phyloP scores from a whole-genome alignment of 2,113 vertebrate genomes.

The Myiopsitta monachus region DNA sequence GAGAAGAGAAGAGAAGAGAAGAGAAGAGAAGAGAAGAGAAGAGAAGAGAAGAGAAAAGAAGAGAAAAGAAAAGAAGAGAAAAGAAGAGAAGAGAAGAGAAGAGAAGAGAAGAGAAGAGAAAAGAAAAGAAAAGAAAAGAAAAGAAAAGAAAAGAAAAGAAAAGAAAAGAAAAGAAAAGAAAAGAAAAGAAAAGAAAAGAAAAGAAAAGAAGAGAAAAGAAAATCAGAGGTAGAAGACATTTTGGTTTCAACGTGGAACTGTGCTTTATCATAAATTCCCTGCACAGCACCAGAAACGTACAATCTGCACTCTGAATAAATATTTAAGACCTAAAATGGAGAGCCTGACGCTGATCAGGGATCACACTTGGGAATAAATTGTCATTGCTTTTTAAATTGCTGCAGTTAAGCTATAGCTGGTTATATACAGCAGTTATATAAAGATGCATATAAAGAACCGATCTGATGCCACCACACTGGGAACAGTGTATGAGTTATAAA shows the following conservation, averaged over 20 bases:
- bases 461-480: slow-evolving; percentile 56
- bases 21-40: too few species aligned
- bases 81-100: too few species aligned
- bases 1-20: too few species aligned
- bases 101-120: too few species aligned
- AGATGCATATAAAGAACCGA: slow-evolving; percentile 54
- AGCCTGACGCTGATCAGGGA: slow-evolving; percentile 54
- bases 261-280: slow-evolving; percentile 35
- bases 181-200: too few species aligned
- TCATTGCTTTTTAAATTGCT: slow-evolving; percentile 66
- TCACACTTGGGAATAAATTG: slow-evolving; percentile 67
- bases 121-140: too few species aligned
- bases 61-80: not conserved
- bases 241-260: not conserved
- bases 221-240: not conserved
- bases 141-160: not conserved
- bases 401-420: slow-evolving; percentile 64
- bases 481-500: slow-evolving; percentile 66
- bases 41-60: too few species aligned
- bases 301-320: slow-evolving; percentile 63
- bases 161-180: not conserved
- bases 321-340: slow-evolving; percentile 59
- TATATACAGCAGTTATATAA: slow-evolving; percentile 51
- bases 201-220: not conserved
- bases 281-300: slow-evolving; percentile 10